These are phyloP conservation scores for Stratiomys singularior DNA, from an alignment of 2,888 invertebrate species.

Conservation along the genomic window DNA sequence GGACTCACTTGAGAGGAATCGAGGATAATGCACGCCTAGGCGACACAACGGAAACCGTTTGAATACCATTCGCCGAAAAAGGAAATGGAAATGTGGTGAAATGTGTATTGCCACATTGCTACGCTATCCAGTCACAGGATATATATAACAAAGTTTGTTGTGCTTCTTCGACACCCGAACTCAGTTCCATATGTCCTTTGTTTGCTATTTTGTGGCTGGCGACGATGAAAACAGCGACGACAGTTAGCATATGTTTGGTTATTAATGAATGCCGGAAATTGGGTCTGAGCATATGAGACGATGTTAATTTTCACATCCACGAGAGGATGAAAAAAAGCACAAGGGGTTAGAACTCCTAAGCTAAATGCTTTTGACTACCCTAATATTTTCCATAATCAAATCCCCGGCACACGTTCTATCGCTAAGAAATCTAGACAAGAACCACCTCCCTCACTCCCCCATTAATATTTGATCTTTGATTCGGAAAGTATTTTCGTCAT, in stretches of 20 bases:
- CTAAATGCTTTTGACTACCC: too few species aligned
- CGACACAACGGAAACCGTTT: slow-evolving; percentile 16
- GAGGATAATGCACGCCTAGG: not conserved
- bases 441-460: not conserved
- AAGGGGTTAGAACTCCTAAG: too few species aligned
- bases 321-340: not conserved
- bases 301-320: not conserved
- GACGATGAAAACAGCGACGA: not conserved
- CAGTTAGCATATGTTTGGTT: not conserved
- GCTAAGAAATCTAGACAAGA: too few species aligned
- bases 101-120: slow-evolving; percentile 36
- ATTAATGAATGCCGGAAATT: slow-evolving; percentile 8
- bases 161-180: not conserved
- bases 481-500: not conserved
- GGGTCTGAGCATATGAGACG: not conserved
- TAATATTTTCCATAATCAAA: too few species aligned
- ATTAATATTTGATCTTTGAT: not conserved
- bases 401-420: too few species aligned
- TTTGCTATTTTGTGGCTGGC: not conserved
- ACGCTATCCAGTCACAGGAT: not conserved
- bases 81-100: slow-evolving; percentile 40
- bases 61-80: not conserved
- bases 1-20: not conserved
- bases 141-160: not conserved
- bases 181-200: not conserved